Percentiles rank a stretch among this genome's conserved stretches.
These are phyloP conservation scores for Achlya flavicornis DNA, from an alignment of 2,888 invertebrate species.

Conservation along the genomic window DNA sequence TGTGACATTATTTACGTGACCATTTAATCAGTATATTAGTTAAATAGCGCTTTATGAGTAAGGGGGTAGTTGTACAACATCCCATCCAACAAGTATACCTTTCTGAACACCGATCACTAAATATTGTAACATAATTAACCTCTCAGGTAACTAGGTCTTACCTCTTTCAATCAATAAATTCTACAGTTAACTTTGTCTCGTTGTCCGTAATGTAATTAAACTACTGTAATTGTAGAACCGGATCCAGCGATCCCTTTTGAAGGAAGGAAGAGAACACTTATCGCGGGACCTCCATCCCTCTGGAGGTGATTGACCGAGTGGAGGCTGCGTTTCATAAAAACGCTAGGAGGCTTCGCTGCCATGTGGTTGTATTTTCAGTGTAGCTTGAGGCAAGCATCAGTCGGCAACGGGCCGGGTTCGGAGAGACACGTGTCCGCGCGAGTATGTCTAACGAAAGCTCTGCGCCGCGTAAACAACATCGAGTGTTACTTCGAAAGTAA, in stretches of 20 bases:
- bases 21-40: no score
- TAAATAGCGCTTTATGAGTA: no score
- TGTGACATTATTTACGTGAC: no score
- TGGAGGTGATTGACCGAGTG: slow-evolving; percentile 68
- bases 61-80: no score
- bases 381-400: slow-evolving; percentile 58
- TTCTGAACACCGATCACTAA: no score
- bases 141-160: not conserved
- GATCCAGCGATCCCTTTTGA: slow-evolving; percentile 30
- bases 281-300: slow-evolving; percentile 57
- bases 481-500: slow-evolving; percentile 44
- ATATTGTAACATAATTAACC: not conserved
- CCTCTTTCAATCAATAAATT: slow-evolving; percentile 6
- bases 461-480: slow-evolving; percentile 74
- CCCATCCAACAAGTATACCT: no score
- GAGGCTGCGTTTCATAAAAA: slow-evolving; percentile 67
- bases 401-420: slow-evolving; percentile 59
- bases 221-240: slow-evolving; percentile 35
- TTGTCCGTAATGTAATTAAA: slow-evolving; percentile 36
- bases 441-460: slow-evolving; percentile 24
- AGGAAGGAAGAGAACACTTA: slow-evolving; percentile 43
- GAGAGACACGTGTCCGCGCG: slow-evolving; percentile 40
- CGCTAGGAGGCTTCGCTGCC: slow-evolving; percentile 53
- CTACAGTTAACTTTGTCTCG: slow-evolving; percentile 8
- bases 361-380: slow-evolving; percentile 68